Evolutionary conservation across 2,113 vertebrate genomes (phyloP), one percentile per base, ranked within the genome.

Genomic region (Passerina amoena): DNA sequence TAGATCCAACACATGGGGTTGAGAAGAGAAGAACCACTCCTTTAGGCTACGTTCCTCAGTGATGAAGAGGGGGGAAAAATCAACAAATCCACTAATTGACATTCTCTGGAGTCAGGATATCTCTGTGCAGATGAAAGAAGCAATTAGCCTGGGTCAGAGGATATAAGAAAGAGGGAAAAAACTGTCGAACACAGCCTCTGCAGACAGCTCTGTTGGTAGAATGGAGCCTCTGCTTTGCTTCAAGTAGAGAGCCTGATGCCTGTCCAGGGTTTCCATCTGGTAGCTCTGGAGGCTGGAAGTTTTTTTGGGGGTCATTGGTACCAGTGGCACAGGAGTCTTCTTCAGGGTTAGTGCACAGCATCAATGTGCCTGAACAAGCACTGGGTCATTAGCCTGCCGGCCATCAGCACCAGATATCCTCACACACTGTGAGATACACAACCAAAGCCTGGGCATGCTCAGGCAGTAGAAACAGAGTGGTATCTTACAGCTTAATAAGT

Each of bases 141-240:
- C 76, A 81, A 86, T 94, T 94, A 92, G 82, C 60, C 80, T 83
- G 16, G 72, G 86, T 80, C 82, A 94, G 64, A 73, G 76, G 86
- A 94, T 92, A 60, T 78, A 70, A 65, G 48, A 79, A 76, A 92
- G 44, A 81, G 53, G 73, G 33, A 86, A 82, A 79, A 78, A n/a
- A 6, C 45, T 82, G 63, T 40, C 66, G 88, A 72, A 37, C 31
- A 31, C 44, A 65, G 37, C 42, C 38, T 72, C 22, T 90, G 82
- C 79, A 92, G 88, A 28, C 63, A 72, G 40, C 21, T 57, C 63
- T 88, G 13, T 20, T 77, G 31, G 37, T 76, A 42, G 54, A 83
- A 56, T 9, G 60, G 47, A 94, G 21, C 35, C 60, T 80, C 71
- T 83, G 35, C n/a, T 59, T 66, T 42, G 10, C 68, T 83, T 37